Evolutionary conservation across 2,113 vertebrate genomes (phyloP), one percentile per base, ranked within the genome.

Genomic region (Cathartes aura): DNA sequence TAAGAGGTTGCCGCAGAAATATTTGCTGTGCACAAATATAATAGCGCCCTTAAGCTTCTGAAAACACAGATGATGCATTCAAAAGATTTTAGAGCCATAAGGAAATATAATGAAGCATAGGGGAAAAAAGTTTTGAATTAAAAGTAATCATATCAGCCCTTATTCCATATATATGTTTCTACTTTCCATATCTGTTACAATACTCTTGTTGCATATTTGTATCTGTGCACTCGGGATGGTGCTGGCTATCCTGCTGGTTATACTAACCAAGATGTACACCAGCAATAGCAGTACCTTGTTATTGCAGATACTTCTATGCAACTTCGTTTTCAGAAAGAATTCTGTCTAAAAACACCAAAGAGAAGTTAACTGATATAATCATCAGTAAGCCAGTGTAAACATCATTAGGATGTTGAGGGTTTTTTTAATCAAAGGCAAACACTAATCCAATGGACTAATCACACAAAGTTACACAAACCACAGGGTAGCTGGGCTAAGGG

Each of bases 371-470:
- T 4, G 5, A 64, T 36, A 30, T 8, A 81, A 79, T 62, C 38
- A 87, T 56, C 64, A 86, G 30, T 45, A 85, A 85, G 60, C 29
- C 48, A 79, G 30, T 72, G 34, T 43, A 88, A 94, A 93, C 80
- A 90, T 88, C 79, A 70, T 95, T 83, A 92, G n/a, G 26, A 26
- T 60, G n/a, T 19, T 75, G 70, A 82, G 27, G 11, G 11, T 4
- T 52, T 87, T 89, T 92, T 83, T 43, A 93, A 64, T 82, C 78
- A 88, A 95, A 96, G 40, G 53, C 82, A 86, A 93, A 90, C 45
- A 56, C 34, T 88, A 92, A 76, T 93, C 82, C 66, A 75, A 23
- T 55, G 47, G 70, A 68, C 52, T 95, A 75, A 90, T 88, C 78
- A 67, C 5, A 9, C 64, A n/a, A 76, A 87, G 56, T 38, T 52